Base-by-base conservation (phyloP, 1,140 invertebrate genomes). In the Lepidotrigona ventralis region DNA sequence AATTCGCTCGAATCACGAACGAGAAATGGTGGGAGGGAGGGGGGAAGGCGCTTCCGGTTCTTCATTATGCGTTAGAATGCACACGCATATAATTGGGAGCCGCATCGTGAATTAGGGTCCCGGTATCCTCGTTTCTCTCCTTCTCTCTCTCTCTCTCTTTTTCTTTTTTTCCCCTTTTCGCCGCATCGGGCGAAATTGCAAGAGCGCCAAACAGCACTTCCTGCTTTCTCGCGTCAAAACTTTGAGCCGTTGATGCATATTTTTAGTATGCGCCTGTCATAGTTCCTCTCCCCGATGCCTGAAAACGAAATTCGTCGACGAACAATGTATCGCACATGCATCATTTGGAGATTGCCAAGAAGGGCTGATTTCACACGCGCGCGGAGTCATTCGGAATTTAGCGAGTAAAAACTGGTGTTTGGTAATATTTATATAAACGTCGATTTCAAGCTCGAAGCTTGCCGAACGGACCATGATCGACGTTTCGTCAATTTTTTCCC, bases 51-150 rank as follows among this genome's bases (percentile, higher is more conserved):
- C 84, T 91, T 91, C 89, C 90, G 89, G 88, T 88, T 88, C 89
- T 90, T 90, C 90, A 88, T 90, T 90, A 91, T 88, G 87, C 86
- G 88, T 89, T 91, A 90, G 86, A 90, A 91, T 79, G 86, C 87
- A 76, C 82, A 73, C 85, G 86, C 79, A 46, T 82, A 60, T 91
- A 91, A 92, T 90, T 91, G 90, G 87, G 86, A 86, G 86, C 85
- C 90, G 85, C 83, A 87, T 80, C 81, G 81, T 82, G 88, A 87
- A 90, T 87, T 87, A 82, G 81, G 83, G 81, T 54, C 73, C 54
- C 68, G 17, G 63, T 53, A 26, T 74, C 33, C 76, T 66, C 71
- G 56, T 51, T 53, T 19, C 6, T 54, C 33, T 19, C 19, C n/a
- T 29, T 8, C 12, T 74, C n/a, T 71, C 54, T 64, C 15, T 29